These are phyloP conservation scores for Chloroceryle aenea DNA, from an alignment of 2,113 vertebrate species.

Conservation along the genomic window DNA sequence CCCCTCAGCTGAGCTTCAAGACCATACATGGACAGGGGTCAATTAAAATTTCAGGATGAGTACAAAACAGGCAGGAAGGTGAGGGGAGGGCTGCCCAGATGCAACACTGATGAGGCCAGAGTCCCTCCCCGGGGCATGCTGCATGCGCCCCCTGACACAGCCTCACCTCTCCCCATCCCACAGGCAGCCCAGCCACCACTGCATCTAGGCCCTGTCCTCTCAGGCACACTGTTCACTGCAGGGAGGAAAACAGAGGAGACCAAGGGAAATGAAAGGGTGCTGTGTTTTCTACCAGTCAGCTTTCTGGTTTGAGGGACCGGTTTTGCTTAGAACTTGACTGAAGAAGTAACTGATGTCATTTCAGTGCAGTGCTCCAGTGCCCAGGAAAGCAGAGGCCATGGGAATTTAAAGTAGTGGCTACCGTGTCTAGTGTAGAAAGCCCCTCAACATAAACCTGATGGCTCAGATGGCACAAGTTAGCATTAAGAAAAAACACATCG, in stretches of 20 bases:
- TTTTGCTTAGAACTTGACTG: not conserved
- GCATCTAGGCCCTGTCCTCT: rapidly evolving
- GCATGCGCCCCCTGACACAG: not conserved
- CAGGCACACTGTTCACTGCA: not conserved
- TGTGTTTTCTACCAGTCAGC: not conserved
- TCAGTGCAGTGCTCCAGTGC: rapidly evolving
- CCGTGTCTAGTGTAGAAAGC: not conserved
- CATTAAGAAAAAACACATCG: rapidly evolving
- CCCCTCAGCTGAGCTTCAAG: not conserved
- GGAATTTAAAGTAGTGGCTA: not conserved
- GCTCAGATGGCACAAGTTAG: too few species aligned
- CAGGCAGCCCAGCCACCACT: not conserved
- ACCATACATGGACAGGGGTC: rapidly evolving
- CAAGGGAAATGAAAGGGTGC: not conserved
- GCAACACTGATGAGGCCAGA: rapidly evolving
- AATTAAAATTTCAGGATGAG: not conserved
- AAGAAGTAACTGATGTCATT: not conserved
- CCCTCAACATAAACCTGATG: not conserved
- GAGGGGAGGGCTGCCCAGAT: not conserved
- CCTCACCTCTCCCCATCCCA: rapidly evolving
- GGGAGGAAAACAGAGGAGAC: not conserved
- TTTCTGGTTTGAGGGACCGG: not conserved
- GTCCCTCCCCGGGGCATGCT: too few species aligned
- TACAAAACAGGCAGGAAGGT: rapidly evolving
- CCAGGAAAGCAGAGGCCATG: not conserved